These are phyloP conservation scores for Tetheella fluctuosa DNA, from an alignment of 2,888 invertebrate species.

Conservation along the genomic window DNA sequence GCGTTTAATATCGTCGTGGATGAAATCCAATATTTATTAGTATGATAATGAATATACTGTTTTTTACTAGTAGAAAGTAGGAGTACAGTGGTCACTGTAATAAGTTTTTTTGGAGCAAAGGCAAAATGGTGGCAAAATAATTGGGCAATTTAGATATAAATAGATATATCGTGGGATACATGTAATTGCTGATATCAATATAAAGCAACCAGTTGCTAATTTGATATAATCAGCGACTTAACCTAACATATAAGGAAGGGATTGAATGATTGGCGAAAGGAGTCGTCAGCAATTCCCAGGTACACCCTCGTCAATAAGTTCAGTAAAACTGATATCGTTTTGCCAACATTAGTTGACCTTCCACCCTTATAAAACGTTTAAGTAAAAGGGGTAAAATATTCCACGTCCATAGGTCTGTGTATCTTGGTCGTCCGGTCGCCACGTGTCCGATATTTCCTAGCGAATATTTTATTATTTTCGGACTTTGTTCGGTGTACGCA, in stretches of 20 bases:
- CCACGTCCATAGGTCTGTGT: not conserved
- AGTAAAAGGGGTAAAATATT: not conserved
- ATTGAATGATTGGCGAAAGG: slow-evolving; percentile 8
- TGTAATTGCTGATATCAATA: not conserved
- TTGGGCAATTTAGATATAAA: no score
- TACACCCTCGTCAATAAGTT: slow-evolving; percentile 5
- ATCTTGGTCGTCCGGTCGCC: not conserved
- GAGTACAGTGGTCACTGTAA: no score
- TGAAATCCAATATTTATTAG: no score
- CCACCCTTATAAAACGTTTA: not conserved
- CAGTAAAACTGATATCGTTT: not conserved
- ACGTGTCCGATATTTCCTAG: slow-evolving; percentile 3
- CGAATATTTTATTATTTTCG: slow-evolving; percentile 5
- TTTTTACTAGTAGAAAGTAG: no score
- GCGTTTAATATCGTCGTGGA: no score
- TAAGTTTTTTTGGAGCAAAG: no score
- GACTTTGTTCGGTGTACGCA: not conserved
- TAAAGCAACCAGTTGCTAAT: not conserved
- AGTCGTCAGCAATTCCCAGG: slow-evolving; percentile 6
- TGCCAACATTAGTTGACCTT: not conserved
- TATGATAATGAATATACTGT: no score
- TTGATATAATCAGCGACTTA: not conserved
- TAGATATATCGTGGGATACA: no score
- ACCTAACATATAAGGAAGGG: not conserved
- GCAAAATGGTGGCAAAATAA: no score